These are phyloP conservation scores for Lacerta viridis DNA, from an alignment of 2,797 vertebrate genomes.

Conservation along the genomic window DNA sequence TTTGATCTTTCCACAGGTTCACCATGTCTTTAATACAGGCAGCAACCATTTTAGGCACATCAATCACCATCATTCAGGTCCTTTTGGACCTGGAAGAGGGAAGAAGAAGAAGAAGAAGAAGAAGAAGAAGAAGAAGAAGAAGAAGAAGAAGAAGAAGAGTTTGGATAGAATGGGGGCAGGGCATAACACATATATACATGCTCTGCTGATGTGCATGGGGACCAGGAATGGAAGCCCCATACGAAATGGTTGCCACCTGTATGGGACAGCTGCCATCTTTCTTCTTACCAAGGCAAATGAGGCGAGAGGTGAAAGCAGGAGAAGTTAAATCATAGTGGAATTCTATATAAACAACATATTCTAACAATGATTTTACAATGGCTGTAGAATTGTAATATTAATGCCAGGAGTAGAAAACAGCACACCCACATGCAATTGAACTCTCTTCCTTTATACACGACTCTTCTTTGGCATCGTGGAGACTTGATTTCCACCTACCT, in stretches of 20 bases:
- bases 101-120: too few species aligned
- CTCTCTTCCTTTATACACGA: background rate
- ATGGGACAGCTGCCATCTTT: background rate
- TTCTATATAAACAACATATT: background rate
- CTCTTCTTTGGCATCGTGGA: background rate
- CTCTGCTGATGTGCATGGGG: too few species aligned
- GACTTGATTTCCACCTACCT: background rate
- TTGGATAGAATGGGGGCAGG: too few species aligned
- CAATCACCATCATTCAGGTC: too few species aligned
- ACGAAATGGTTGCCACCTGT: too few species aligned
- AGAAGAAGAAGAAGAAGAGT: too few species aligned
- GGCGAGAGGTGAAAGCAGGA: background rate
- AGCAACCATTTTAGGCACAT: too few species aligned
- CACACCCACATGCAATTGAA: background rate
- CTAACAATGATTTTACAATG: background rate
- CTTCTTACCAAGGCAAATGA: background rate
- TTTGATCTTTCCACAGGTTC: conserved; percentile 10
- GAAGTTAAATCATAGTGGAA: background rate
- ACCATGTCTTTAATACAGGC: too few species aligned
- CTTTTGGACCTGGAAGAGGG: too few species aligned
- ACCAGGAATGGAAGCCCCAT: too few species aligned
- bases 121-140: too few species aligned
- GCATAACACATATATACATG: too few species aligned
- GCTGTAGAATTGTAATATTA: background rate
- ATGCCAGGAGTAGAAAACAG: conserved; percentile 6